Evolutionary conservation across 1,140 invertebrate genomes (phyloP), one percentile per base, ranked within the genome.

Genomic region (Rhagoletis pomonella): DNA sequence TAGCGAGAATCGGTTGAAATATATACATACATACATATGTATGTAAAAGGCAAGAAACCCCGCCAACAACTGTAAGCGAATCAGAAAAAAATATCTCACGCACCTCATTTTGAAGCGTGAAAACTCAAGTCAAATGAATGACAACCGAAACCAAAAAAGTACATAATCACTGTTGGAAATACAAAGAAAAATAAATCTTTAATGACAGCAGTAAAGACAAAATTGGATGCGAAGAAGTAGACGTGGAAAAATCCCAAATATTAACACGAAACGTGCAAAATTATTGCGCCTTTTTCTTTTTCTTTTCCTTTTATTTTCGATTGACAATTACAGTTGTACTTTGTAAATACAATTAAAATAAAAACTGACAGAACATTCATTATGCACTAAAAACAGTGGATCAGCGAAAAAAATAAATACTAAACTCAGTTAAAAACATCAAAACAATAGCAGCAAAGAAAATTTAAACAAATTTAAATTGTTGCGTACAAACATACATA

Each of bases 11-110:
- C 14, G 14, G 1, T n/a, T n/a, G 9, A 50, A 19, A 19, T 29
- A 55, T 81, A 12, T 81, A 29, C 29, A 29, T 29, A 29, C 0
- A 29, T 29, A 29, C 29, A 29, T 29, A 29, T 29, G 29, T 29
- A 29, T 29, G 29, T 29, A 19, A 50, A n/a, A 55, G 73, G n/a
- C n/a, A 55, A 50, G n/a, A 81, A n/a, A 19, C 47, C 47, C 50
- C n/a, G 47, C 73, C 47, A 81, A 81, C 50, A 81, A 19, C 9
- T 47, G 47, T 55, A 55, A 55, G 17, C 17, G n/a, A n/a, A 81
- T 2, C 39, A 17, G 47, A 81, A 81, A 81, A 81, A 81, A 81
- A 55, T 55, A 81, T 81, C 47, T 81, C 73, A 81, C 73, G 73
- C 73, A 81, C 17, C 73, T 47, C 50, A 81, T 81, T 81, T 10